A percentile compares a stretch with the other conserved stretches of the same genome.
phyloP scores from a whole-genome alignment of 1,140 invertebrate genomes.

The Papilio xuthus region DNA sequence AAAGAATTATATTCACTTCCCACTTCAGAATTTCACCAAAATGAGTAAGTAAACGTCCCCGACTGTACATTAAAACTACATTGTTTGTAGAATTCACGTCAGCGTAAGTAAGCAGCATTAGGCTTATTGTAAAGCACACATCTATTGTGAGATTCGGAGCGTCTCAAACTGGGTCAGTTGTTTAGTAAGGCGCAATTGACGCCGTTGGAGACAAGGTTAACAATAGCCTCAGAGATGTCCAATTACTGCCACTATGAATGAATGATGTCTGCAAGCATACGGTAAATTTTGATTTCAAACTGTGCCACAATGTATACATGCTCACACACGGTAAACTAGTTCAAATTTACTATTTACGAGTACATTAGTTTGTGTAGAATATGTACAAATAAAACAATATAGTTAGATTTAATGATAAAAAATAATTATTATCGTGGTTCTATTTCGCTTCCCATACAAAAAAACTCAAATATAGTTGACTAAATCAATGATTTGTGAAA shows the following conservation, averaged over 20 bases:
- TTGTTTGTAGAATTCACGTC: constrained; percentile 34
- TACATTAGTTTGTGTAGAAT: background rate
- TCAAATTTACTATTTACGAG: background rate
- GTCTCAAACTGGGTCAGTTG: constrained; percentile 74
- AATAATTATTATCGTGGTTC: too few relatives aligned
- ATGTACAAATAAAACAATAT: background rate
- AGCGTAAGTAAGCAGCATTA: constrained; percentile 45
- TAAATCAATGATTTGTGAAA: too few relatives aligned
- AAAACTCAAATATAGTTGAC: too few relatives aligned
- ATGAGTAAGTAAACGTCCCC: background rate
- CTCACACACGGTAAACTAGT: background rate
- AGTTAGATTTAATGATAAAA: background rate
- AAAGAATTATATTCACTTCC: background rate
- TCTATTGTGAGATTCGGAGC: constrained; percentile 66
- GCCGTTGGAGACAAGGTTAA: constrained; percentile 48
- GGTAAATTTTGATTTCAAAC: constrained; percentile 37
- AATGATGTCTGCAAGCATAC: constrained; percentile 37
- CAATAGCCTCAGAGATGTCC: constrained; percentile 50
- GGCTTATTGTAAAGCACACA: constrained; percentile 60
- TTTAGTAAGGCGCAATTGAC: constrained; percentile 63
- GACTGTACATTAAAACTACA: constrained; percentile 40
- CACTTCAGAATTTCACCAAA: background rate
- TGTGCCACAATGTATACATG: background rate
- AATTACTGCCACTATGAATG: constrained; percentile 46
- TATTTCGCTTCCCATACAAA: too few relatives aligned